Base-by-base conservation (phyloP, 2,113 vertebrate species). In the Eira barbara region DNA sequence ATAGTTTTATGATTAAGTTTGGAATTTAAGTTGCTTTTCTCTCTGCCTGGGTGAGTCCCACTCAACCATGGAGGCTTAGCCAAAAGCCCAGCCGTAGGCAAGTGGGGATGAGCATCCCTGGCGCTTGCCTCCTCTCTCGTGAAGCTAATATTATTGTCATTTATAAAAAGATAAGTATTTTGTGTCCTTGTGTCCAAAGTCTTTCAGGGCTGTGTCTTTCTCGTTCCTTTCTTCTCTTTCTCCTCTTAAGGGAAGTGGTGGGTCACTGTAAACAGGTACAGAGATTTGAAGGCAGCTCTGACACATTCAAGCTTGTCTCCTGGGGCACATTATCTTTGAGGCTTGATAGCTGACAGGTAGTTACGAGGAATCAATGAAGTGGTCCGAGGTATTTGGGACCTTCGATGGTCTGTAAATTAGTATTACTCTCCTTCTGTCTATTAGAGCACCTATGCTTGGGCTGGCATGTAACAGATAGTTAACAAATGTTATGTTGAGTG, bases 1-100 rank as follows among this genome's bases (percentile, higher is more conserved):
- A 27, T 47, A 52, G 52, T 59, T 94, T 96, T 79, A 34, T 63
- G 57, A 87, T 92, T 83, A 89, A 87, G 80, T 89, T 89, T 84
- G 49, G 74, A 84, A 63, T 89, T 59, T 92, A 63, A 93, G 65
- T 85, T 84, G 39, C 7, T 94, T 84, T 94, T 82, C 47, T 86
- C 61, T 95, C 89, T 76, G 49, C 76, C 34, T 84, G 49, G 20
- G 17, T 69, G 52, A 92, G 39, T 21, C 20, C 74, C 49, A 47
- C 65, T 79, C 59, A 83, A 89, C 47, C 82, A 82, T 94, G 9
- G 10, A 86, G 78, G 91, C 67, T 83, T 96, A 71, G n/a, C 63
- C 95, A 65, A 95, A 73, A 86, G 42, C 55, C 67, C 3, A 96
- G 71, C 85, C 76, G 0, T 18, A 18, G 55, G 65, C 25, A 3